Conservation (phyloP, 2,113 vertebrate species). For the Recurvirostra avosetta region DNA sequence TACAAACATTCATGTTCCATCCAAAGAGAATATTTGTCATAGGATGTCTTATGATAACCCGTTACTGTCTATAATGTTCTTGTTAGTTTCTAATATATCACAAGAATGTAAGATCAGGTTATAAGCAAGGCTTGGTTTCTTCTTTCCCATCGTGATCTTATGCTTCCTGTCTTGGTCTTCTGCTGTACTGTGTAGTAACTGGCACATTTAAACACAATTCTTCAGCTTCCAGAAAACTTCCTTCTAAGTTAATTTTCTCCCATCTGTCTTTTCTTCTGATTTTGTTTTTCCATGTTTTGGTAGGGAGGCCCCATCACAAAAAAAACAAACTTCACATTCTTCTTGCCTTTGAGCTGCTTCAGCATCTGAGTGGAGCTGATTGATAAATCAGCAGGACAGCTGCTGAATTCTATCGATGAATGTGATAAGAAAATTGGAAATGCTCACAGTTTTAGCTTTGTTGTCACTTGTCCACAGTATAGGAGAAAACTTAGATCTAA, state of each 20-base stretch:
- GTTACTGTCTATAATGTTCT: neutral
- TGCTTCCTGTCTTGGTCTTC: neutral
- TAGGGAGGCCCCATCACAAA: neutral
- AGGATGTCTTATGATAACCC: neutral
- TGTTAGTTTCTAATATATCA: neutral
- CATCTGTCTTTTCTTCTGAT: neutral
- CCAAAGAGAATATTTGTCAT: neutral
- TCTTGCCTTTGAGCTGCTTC: neutral
- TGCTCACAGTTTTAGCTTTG: neutral
- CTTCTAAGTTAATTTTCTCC: neutral
- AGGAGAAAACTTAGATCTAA: neutral
- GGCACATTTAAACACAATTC: neutral
- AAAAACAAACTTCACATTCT: neutral
- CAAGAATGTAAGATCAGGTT: neutral
- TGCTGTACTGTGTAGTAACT: neutral
- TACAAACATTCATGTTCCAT: neutral
- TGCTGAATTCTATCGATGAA: neutral
- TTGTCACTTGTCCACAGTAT: neutral
- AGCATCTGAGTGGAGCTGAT: neutral
- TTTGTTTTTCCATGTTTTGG: neutral
- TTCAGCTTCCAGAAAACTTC: neutral
- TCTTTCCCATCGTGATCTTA: neutral
- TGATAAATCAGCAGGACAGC: neutral
- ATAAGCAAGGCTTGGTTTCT: neutral
- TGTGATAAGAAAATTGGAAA: neutral